Percentiles rank a stretch among this genome's conserved stretches.
These are phyloP conservation scores for Atethmia centrago DNA, from an alignment of 2,888 invertebrate genomes.

Conservation along the genomic window DNA sequence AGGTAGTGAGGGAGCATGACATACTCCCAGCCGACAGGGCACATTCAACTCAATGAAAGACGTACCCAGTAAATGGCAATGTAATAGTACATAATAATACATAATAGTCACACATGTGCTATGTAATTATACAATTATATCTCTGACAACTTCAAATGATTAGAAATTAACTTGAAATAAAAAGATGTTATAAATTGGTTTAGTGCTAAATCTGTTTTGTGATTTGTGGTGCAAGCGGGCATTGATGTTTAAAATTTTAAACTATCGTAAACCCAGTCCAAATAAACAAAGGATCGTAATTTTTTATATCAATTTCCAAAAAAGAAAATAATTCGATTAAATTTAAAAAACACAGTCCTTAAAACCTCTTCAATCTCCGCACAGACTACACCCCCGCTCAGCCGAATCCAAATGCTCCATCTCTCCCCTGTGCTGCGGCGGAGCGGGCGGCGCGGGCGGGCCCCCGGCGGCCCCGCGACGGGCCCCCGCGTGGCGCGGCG, in stretches of 20 bases:
- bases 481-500: constrained; percentile 73
- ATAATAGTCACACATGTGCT: not conserved
- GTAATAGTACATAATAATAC: no score
- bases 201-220: not conserved
- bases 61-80: no score
- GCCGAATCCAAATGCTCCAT: constrained; percentile 96
- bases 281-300: not conserved
- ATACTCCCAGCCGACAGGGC: not conserved
- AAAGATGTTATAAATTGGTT: not conserved
- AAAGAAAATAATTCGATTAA: not conserved
- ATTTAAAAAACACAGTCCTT: not conserved
- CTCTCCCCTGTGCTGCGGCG: constrained; percentile 95
- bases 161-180: not conserved
- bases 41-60: not conserved
- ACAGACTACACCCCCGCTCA: constrained; percentile 94
- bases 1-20: not conserved
- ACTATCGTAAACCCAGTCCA: not conserved
- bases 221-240: not conserved
- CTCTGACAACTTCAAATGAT: not conserved
- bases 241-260: not conserved
- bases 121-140: not conserved
- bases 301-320: no score
- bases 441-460: constrained; percentile 84
- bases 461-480: constrained; percentile 77
- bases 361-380: not conserved